These are phyloP conservation scores for Lacerta bilineata DNA, from an alignment of 2,797 vertebrate genomes.

Conservation along the genomic window DNA sequence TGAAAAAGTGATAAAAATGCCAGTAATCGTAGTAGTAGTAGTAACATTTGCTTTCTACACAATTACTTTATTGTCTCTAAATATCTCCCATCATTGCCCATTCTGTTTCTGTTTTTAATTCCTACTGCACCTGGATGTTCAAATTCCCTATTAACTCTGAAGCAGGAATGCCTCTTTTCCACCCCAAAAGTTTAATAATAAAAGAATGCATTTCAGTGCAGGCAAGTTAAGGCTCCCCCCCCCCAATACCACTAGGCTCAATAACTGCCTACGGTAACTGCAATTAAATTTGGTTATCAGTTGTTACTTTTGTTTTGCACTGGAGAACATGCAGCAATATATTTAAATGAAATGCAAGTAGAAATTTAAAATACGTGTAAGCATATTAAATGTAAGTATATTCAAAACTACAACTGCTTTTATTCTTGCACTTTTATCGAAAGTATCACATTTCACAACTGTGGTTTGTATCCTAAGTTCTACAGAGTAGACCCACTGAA, in stretches of 20 bases:
- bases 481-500: too few relatives aligned
- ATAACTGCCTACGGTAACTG: too few relatives aligned
- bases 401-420: not conserved
- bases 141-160: constrained; percentile 4
- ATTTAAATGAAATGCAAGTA: not conserved
- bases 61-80: not conserved
- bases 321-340: not conserved
- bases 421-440: not conserved
- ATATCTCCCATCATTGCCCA: not conserved
- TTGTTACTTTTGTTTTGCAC: not conserved
- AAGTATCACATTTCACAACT: not conserved
- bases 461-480: too few relatives aligned
- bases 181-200: too few relatives aligned
- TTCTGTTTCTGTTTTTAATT: not conserved
- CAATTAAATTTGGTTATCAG: not conserved
- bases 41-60: not conserved
- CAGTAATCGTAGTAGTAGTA: too few relatives aligned
- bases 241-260: too few relatives aligned
- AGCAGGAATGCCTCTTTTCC: not conserved
- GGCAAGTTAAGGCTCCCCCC: too few relatives aligned
- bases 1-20: too few relatives aligned
- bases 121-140: not conserved
- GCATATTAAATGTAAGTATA: not conserved
- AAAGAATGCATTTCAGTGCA: too few relatives aligned
- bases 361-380: not conserved